Evolutionary conservation across 1,140 invertebrate genomes (phyloP), one percentile per base, ranked within the genome.

Genomic region (Gonioctena quinquepunctata): DNA sequence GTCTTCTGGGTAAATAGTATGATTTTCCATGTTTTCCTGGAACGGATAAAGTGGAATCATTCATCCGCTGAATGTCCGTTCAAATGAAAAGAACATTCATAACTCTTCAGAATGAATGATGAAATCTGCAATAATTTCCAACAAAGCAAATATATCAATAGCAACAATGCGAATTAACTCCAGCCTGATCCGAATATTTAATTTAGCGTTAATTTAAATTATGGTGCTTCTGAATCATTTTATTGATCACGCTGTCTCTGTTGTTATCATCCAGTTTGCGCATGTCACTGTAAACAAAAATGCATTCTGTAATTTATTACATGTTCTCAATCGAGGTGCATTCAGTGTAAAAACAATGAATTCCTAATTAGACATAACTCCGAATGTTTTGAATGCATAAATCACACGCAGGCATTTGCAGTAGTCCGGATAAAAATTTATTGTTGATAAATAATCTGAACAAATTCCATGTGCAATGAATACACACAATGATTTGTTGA

Each of bases 181-280:
- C 52, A 50, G 49, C 63, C 42, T 70, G 62, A 70, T 70, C 54
- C 25, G 69, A 75, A 75, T 42, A 70, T 72, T 75, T 75, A 75
- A 75, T 75, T 75, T 70, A 70, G 68, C 70, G 73, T 75, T 75
- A 75, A 75, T 72, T 75, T 75, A 75, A 75, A 73, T 75, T 72
- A 67, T 66, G 68, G 52, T 50, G 50, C 64, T 75, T 67, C 63
- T 72, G 68, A 48, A 68, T 68, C 66, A 60, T 57, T 65, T 42
- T 69, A 69, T 69, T 69, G 68, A 69, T 69, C 64, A 23, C 68
- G 61, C 61, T 63, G 61, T 63, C 61, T 63, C 61, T 63, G 28
- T 19, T 63, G 22, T 63, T 63, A 28, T 66, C 21, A 66, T 66
- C 42, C 63, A 54, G 13, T 16, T 42, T 66, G 63, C 50, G 63